Evolutionary conservation across 2,888 invertebrate genomes (phyloP).

Genomic region (Leptinotarsa rubiginosa): DNA sequence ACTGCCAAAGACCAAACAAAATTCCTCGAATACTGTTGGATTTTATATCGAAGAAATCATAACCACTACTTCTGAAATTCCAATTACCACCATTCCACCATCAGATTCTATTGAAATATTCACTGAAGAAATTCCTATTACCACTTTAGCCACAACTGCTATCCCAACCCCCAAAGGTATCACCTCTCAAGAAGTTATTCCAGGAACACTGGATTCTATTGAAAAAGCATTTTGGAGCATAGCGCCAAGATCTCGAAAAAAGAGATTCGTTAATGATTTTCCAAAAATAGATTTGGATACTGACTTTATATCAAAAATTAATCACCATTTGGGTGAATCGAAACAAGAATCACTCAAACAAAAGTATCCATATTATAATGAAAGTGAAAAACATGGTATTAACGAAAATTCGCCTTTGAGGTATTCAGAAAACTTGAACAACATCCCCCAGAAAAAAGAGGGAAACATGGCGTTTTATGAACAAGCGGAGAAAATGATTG

Average conservation of each 20-base stretch:
- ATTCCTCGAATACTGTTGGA: constrained; percentile 6
- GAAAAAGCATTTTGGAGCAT: constrained; percentile 33
- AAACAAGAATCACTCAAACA: constrained; percentile 41
- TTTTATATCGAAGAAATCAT: constrained; percentile 39
- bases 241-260: constrained; percentile 33
- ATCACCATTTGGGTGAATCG: constrained; percentile 47
- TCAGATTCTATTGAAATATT: constrained; percentile 34
- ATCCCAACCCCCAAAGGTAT: constrained; percentile 34
- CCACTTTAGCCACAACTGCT: constrained; percentile 46
- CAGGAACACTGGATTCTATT: constrained; percentile 29
- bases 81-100: constrained; percentile 31
- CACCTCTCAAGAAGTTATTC: background rate
- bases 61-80: constrained; percentile 24
- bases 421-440: constrained; percentile 74
- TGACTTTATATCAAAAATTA: constrained; percentile 55
- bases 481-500: constrained; percentile 68
- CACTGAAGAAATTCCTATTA: constrained; percentile 41
- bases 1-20: background rate
- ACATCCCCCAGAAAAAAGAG: constrained; percentile 73
- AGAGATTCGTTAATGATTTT: constrained; percentile 51
- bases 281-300: constrained; percentile 54
- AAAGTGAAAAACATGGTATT: constrained; percentile 60
- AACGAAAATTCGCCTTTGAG: constrained; percentile 73
- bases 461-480: constrained; percentile 81
- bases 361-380: constrained; percentile 78